These are phyloP conservation scores for Globia sparganii DNA, from an alignment of 2,888 invertebrate genomes.

Conservation along the genomic window DNA sequence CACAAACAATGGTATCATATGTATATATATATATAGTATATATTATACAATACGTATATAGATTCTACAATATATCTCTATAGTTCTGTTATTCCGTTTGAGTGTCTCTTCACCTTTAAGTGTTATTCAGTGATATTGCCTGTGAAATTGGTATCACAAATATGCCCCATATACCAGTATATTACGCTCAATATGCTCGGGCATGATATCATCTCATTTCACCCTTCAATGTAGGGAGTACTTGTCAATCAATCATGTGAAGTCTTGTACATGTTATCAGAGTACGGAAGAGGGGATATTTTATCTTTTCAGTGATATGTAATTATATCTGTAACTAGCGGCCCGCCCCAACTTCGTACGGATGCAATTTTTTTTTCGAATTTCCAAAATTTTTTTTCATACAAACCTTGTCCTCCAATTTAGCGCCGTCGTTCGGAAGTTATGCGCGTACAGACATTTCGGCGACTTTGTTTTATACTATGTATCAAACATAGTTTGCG, in stretches of 20 bases:
- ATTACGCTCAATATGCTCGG: slow-evolving; percentile 52
- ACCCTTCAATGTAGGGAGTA: slow-evolving; percentile 59
- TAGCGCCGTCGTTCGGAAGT: no score
- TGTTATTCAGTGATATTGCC: slow-evolving; percentile 80
- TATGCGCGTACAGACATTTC: no score
- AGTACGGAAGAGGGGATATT: slow-evolving; percentile 19
- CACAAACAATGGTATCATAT: no score
- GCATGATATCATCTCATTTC: slow-evolving; percentile 66
- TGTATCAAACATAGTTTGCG: no score
- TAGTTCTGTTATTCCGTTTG: slow-evolving; percentile 47
- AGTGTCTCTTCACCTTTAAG: slow-evolving; percentile 63
- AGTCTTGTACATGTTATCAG: slow-evolving; percentile 51
- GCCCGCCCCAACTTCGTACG: no score
- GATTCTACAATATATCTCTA: slow-evolving; percentile 52
- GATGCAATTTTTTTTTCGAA: no score
- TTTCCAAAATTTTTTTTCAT: no score
- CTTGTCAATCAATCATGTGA: slow-evolving; percentile 66
- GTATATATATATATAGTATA: no score
- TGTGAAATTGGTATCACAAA: slow-evolving; percentile 77
- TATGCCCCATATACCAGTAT: slow-evolving; percentile 45
- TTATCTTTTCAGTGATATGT: slow-evolving; percentile 28
- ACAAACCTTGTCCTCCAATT: no score
- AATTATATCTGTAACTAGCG: no score
- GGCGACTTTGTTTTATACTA: no score
- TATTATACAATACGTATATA: not conserved